Evolutionary conservation across 2,113 vertebrate genomes (phyloP), one percentile per base, ranked within the genome.

Genomic region (Silurus meridionalis): DNA sequence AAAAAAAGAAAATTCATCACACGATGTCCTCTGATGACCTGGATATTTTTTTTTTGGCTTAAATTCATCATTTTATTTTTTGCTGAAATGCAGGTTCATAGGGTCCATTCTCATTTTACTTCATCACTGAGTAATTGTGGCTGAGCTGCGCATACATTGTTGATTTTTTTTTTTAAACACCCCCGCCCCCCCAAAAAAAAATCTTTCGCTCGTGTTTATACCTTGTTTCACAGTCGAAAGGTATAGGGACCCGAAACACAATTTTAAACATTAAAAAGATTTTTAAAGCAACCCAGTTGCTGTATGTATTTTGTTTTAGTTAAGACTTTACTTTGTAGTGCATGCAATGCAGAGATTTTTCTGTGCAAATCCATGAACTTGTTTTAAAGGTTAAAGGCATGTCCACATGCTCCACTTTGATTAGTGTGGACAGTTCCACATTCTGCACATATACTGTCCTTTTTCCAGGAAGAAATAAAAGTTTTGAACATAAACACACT

Each of bases 191-290:
- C n/a, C n/a, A n/a, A n/a, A n/a, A n/a, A 37, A 37, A 37, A 37
- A 86, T 85, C 21, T 63, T 58, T 71, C 2, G 48, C n/a, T 74
- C 75, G 60, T 80, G 53, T 80, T 80, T 58, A 61, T 61, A 57
- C 4, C 82, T 72, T 80, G 83, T 74, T 77, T 92, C 83, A n/a
- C 28, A 84, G 64, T 87, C 89, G 69, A 87, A 83, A 82, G 84
- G 72, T 90, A 25, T 93, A 93, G 91, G 71, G 92, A 93, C 89
- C 92, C 93, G 91, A 95, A 94, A 87, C 92, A 93, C 89, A 91
- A 91, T 95, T 92, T 95, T 94, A 94, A 58, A 90, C 92, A 95
- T 95, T 96, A 94, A 93, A 94, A 94, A 95, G 90, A 88, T 93
- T 95, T 94, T 92, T 82, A 95, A 95, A 93, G 88, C 78, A 88